These are phyloP conservation scores for Marisa cornuarietis DNA, from an alignment of 1,140 invertebrate genomes.

Conservation along the genomic window DNA sequence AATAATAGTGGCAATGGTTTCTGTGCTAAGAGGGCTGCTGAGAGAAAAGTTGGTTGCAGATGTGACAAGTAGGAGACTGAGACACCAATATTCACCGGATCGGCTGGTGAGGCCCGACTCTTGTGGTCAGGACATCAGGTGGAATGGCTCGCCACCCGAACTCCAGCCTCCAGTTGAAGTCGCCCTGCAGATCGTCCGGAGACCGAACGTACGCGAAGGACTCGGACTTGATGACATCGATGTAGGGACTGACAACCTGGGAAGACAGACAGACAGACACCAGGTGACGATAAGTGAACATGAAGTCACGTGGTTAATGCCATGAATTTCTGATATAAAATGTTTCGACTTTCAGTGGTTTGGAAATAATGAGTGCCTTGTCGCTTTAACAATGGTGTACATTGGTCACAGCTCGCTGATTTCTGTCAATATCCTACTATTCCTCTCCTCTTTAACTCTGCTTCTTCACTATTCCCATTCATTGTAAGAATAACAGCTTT, in stretches of 20 bases:
- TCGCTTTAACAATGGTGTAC: too few relatives aligned
- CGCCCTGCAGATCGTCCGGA: constrained; percentile 30
- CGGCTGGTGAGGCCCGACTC: constrained; percentile 21
- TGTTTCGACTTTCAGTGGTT: too few relatives aligned
- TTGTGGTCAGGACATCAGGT: neutral
- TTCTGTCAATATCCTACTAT: too few relatives aligned
- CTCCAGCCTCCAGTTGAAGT: constrained; percentile 41
- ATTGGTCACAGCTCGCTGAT: too few relatives aligned
- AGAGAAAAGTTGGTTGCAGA: too few relatives aligned
- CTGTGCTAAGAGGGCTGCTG: neutral
- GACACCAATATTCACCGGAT: constrained; percentile 19
- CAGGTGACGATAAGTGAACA: too few relatives aligned
- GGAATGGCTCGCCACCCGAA: constrained; percentile 36
- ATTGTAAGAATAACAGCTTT: too few relatives aligned
- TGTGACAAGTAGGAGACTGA: neutral
- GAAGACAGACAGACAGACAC: neutral
- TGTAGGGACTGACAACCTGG: constrained; percentile 83
- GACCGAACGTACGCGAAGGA: constrained; percentile 75
- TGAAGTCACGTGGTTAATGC: too few relatives aligned
- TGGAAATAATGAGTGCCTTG: too few relatives aligned
- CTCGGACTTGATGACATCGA: constrained; percentile 96
- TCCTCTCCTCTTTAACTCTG: too few relatives aligned
- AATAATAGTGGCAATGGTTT: neutral
- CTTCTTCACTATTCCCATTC: too few relatives aligned
- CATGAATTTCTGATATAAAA: too few relatives aligned